Conservation (phyloP, 2,113 vertebrate genomes). For the Pteronura brasiliensis region DNA sequence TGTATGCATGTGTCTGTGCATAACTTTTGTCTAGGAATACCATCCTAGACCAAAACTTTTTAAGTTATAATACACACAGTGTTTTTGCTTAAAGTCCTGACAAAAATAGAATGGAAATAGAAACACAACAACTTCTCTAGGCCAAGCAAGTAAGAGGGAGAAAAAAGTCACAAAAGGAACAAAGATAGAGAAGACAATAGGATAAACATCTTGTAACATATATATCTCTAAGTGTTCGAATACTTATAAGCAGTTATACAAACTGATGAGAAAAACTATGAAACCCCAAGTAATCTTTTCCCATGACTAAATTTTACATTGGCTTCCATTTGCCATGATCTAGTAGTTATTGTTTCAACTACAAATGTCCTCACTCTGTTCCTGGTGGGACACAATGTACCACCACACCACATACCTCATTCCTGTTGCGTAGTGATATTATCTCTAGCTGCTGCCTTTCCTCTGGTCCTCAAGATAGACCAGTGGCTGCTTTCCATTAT, state of each 20-base stretch:
- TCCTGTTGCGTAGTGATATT: not conserved
- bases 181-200: not conserved
- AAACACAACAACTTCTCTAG: not conserved
- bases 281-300: not conserved
- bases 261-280: not conserved
- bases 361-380: not conserved
- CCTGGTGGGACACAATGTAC: not conserved
- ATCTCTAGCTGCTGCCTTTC: not conserved
- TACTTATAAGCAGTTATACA: not conserved
- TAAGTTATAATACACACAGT: not conserved
- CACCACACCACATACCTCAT: not conserved
- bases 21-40: not conserved
- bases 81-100: not conserved
- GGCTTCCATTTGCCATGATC: accelerated
- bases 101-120: not conserved
- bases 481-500: not conserved
- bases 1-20: not conserved
- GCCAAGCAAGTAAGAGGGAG: not conserved
- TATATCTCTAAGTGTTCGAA: not conserved
- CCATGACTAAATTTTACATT: not conserved
- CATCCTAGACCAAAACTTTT: not conserved
- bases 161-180: not conserved
- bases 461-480: not conserved
- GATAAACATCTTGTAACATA: not conserved
- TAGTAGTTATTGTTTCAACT: not conserved